Conservation (phyloP, 2,113 vertebrate genomes). For the Anthoscopus minutus region DNA sequence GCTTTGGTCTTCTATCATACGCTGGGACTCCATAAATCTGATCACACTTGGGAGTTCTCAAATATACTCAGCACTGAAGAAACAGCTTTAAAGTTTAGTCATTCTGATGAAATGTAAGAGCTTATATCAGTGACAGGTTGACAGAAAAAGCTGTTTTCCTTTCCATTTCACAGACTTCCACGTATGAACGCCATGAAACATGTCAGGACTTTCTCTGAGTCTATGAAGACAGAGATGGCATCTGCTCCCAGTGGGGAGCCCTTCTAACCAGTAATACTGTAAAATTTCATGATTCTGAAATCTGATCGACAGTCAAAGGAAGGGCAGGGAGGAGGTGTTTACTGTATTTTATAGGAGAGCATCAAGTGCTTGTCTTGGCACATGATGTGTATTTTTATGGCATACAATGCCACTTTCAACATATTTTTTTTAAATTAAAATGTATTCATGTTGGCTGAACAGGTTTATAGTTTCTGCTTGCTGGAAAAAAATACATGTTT, state of each 20-base stretch:
- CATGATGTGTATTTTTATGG: conserved; percentile 66
- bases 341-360: conserved; percentile 66
- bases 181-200: conserved; percentile 81
- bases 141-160: conserved; percentile 88
- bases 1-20: conserved; percentile 75
- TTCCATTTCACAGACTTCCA: conserved; percentile 85
- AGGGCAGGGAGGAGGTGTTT: conserved; percentile 72
- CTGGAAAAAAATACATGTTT: background rate
- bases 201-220: conserved; percentile 79
- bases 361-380: conserved; percentile 73
- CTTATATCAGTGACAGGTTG: conserved; percentile 84
- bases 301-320: conserved; percentile 75
- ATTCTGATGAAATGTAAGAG: conserved; percentile 83
- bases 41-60: conserved; percentile 78
- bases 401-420: conserved; percentile 54
- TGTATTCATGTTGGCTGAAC: conserved; percentile 35
- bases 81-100: conserved; percentile 83
- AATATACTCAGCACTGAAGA: conserved; percentile 74
- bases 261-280: conserved; percentile 75
- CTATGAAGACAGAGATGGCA: conserved; percentile 80
- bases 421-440: conserved; percentile 8
- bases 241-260: conserved; percentile 75
- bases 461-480: conserved; percentile 42
- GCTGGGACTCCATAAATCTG: conserved; percentile 76
- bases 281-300: conserved; percentile 75